These are phyloP conservation scores for Theonella swinhoei DNA, from an alignment of 37 sponge, comb jelly and placozoan species.

Conservation along the genomic window DNA sequence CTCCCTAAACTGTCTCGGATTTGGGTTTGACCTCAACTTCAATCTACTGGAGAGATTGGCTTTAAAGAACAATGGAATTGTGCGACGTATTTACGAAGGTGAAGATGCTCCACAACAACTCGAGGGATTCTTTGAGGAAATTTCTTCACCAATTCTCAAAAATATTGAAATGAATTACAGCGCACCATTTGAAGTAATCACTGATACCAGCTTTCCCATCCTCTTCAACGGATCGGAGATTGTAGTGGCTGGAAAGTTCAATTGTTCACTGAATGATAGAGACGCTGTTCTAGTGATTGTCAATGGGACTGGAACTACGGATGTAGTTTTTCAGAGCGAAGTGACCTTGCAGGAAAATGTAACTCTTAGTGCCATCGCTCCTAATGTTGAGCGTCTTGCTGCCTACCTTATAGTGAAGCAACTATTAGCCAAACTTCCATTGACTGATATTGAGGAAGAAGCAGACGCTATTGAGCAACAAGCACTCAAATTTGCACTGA, in stretches of 20 bases:
- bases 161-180: constrained; percentile 27
- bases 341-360: neutral
- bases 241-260: constrained; percentile 40
- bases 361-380: constrained; percentile 7
- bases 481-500: constrained; percentile 46
- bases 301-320: constrained; percentile 15
- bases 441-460: neutral
- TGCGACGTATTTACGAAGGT: constrained; percentile 51
- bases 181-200: neutral
- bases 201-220: constrained; percentile 30
- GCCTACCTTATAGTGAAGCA: constrained; percentile 47
- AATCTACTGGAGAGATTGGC: constrained; percentile 48
- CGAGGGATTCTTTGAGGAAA: constrained; percentile 61
- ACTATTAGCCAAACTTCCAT: neutral
- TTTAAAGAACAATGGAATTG: constrained; percentile 49
- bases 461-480: constrained; percentile 9
- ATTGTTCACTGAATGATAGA: neutral
- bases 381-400: constrained; percentile 36
- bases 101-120: constrained; percentile 58
- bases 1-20: constrained; percentile 60
- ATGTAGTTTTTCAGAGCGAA: constrained; percentile 6
- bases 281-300: constrained; percentile 16
- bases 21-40: constrained; percentile 52
- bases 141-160: constrained; percentile 56
- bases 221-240: constrained; percentile 62